Conservation (phyloP, 2,113 vertebrate species). For the Porphyrio hochstetteri region DNA sequence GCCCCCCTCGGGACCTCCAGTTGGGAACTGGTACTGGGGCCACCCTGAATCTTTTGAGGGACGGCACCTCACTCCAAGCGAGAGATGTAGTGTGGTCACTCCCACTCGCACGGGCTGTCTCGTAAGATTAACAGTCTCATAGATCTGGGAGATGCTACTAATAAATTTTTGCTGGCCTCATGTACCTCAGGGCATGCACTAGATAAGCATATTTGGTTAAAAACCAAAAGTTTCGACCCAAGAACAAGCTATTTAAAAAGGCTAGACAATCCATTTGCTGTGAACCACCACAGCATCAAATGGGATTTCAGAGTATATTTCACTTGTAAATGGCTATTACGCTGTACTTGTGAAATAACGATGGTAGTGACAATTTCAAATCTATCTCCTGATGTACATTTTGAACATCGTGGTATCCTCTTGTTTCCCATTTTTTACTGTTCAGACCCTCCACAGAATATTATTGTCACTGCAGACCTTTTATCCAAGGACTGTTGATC, state of each 20-base stretch:
- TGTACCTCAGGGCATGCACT: not conserved
- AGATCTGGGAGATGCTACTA: not conserved
- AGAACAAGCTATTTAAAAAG: not conserved
- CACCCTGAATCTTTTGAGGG: not conserved
- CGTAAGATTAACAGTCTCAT: not conserved
- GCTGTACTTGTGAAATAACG: conserved; percentile 16
- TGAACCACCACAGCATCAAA: not conserved
- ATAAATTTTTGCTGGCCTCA: not conserved
- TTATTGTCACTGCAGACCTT: conserved; percentile 80
- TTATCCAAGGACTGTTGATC: conserved; percentile 91
- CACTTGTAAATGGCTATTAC: conserved; percentile 41
- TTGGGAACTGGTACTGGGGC: not conserved
- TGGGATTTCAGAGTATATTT: conserved; percentile 26
- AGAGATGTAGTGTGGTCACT: not conserved
- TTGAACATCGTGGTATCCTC: conserved; percentile 43
- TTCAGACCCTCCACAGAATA: conserved; percentile 68
- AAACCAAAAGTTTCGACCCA: not conserved
- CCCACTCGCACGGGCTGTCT: not conserved
- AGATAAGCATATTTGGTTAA: not conserved
- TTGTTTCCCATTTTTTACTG: conserved; percentile 74
- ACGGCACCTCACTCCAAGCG: fast-evolving
- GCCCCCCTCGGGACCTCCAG: not conserved
- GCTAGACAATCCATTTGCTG: not conserved
- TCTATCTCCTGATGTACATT: conserved; percentile 63
- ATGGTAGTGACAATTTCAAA: conserved; percentile 49